phyloP scores from a whole-genome alignment of 2,888 invertebrate species.

The Anagyrus pseudococci region DNA sequence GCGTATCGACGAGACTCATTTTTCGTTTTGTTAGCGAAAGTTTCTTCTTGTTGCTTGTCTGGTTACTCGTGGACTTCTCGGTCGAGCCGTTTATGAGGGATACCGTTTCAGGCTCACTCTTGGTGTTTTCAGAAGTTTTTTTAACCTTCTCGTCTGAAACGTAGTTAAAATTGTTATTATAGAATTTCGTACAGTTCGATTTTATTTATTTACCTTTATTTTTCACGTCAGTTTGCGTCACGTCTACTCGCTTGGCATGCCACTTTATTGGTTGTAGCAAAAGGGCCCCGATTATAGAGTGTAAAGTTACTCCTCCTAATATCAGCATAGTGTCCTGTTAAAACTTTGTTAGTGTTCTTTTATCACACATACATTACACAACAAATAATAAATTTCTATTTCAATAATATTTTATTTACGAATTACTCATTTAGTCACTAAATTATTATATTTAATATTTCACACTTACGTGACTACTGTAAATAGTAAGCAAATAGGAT shows the following conservation, averaged over 20 bases:
- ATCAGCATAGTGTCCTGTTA: conserved; percentile 68
- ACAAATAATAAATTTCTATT: neutral
- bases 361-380: neutral
- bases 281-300: conserved; percentile 68
- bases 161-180: conserved; percentile 1
- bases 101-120: neutral
- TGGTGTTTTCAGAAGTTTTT: neutral
- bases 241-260: conserved; percentile 64
- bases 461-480: conserved; percentile 62
- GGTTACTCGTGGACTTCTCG: conserved; percentile 34
- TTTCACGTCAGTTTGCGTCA: conserved; percentile 15
- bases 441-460: neutral
- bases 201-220: conserved; percentile 25
- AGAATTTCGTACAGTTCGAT: conserved; percentile 48
- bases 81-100: neutral
- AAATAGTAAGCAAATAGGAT: conserved; percentile 65
- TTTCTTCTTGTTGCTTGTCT: neutral
- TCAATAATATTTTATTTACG: neutral
- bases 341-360: conserved; percentile 29
- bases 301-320: conserved; percentile 68
- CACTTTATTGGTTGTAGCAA: conserved; percentile 74
- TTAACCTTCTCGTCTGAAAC: too few relatives aligned
- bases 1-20: conserved; percentile 41
- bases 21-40: neutral
- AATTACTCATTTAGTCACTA: too few relatives aligned